Evolutionary conservation across 2,797 vertebrate genomes (phyloP).

Genomic region (Pangasius djambal): DNA sequence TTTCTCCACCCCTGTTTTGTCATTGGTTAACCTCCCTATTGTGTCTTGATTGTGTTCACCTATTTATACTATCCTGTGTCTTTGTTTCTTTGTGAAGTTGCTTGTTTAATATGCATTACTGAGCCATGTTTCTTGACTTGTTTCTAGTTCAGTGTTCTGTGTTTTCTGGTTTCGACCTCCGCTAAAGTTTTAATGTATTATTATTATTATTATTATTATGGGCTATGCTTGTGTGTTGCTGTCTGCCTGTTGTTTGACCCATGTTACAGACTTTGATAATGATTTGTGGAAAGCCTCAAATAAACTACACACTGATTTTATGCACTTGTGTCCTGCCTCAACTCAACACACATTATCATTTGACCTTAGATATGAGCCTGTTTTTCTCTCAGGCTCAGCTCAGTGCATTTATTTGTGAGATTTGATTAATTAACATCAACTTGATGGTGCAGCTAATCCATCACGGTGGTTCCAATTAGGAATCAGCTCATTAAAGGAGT

Average conservation of each 20-base stretch:
- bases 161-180: neutral
- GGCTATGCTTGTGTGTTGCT: neutral
- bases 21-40: neutral
- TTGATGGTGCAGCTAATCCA: constrained; percentile 21
- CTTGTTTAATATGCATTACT: neutral
- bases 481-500: constrained; percentile 20
- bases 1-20: neutral
- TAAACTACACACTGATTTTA: neutral
- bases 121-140: neutral
- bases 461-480: constrained; percentile 21
- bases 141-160: neutral
- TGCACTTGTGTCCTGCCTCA: neutral
- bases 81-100: neutral
- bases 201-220: neutral
- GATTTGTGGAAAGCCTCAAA: neutral
- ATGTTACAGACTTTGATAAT: neutral
- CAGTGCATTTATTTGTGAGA: neutral
- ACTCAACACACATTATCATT: neutral
- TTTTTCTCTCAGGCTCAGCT: neutral
- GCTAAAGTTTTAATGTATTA: neutral
- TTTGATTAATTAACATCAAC: constrained; percentile 29
- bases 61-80: neutral
- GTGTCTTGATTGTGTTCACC: neutral
- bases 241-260: neutral
- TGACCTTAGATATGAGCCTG: neutral